A percentile compares a stretch with the other conserved stretches of the same genome.
Evolutionary conservation across 2,113 vertebrate genomes (phyloP).

Genomic region (Myotis brandtii): DNA sequence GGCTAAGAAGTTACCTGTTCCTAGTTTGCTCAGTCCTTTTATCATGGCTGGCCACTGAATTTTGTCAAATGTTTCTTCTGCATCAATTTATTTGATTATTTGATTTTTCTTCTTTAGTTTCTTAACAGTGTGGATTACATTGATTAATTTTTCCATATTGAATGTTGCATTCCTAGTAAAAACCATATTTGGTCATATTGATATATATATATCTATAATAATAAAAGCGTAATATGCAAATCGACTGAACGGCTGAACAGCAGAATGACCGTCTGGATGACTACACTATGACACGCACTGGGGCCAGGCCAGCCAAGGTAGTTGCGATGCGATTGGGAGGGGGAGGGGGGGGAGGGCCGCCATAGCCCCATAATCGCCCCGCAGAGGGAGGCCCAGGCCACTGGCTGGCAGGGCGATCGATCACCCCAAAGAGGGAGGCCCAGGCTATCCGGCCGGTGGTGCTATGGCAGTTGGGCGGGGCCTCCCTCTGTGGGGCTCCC

Average conservation of each 20-base stretch:
- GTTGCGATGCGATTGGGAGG: too few species aligned
- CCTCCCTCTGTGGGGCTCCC: too few species aligned
- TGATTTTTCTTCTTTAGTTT: background rate
- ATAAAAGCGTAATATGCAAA: background rate
- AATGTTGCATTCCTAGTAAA: background rate
- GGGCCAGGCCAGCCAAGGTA: too few species aligned
- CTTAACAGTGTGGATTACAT: background rate
- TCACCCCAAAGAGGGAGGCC: too few species aligned
- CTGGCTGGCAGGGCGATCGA: too few species aligned
- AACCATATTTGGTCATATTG: background rate
- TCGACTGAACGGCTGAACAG: too few species aligned
- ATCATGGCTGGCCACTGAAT: background rate
- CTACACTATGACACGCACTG: too few species aligned
- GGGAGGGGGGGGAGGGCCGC: fast-evolving
- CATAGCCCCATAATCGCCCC: too few species aligned
- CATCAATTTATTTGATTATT: background rate
- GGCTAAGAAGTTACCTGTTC: background rate
- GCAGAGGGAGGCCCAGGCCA: too few species aligned
- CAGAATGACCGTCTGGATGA: too few species aligned
- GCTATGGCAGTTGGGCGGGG: too few species aligned
- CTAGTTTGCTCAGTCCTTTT: background rate
- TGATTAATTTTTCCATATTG: background rate
- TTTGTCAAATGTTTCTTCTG: background rate
- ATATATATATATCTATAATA: background rate
- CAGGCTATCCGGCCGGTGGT: too few species aligned